Evolutionary conservation across 1,140 invertebrate species (phyloP), one percentile per base, ranked within the genome.

Genomic region (Bicyclus anynana): DNA sequence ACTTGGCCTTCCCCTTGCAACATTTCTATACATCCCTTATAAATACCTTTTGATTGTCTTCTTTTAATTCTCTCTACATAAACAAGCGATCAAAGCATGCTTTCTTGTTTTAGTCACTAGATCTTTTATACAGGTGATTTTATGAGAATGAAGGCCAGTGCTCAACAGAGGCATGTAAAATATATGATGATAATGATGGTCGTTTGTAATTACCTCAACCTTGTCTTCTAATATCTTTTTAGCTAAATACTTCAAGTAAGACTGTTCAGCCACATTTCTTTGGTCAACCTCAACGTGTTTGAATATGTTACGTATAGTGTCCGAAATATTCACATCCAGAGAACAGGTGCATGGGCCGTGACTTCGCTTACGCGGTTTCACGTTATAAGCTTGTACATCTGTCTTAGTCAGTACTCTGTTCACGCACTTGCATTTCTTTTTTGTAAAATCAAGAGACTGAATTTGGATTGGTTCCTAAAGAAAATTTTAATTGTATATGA

Each of bases 281-380:
- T 87, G 81, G 33, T 83, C 76, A 6, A 74, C 67, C 59, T 84
- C 80, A 16, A 87, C 83, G 75, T 87, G 81, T 44, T 86, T 76
- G 49, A 87, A 86, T 69, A 87, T 86, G 47, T 77, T 82, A 14
- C 81, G 74, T 38, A 88, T 85, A 0, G 83, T 84, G 18, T 87
- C 81, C 3, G 84, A 84, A 38, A 87, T 56, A 51, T 86, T 80
- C 0, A 79, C 48, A 48, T 87, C 80, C 10, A 84, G 20, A 4
- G 81, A 74, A 64, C 84, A 88, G 20, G 84, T 85, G 40, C 84
- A 87, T 5, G 81, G 81, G 0, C 83, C 83, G 6, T 69, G 67
- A 1, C 49, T 48, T 38, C 63, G 59, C 2, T 40, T 44, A 52
- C 77, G 82, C 4, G 82, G 82, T 53, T 72, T 82, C 1, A 86